Evolutionary conservation across 2,113 vertebrate genomes (phyloP), one percentile per base, ranked within the genome.

Genomic region (Corvus moneduloides): DNA sequence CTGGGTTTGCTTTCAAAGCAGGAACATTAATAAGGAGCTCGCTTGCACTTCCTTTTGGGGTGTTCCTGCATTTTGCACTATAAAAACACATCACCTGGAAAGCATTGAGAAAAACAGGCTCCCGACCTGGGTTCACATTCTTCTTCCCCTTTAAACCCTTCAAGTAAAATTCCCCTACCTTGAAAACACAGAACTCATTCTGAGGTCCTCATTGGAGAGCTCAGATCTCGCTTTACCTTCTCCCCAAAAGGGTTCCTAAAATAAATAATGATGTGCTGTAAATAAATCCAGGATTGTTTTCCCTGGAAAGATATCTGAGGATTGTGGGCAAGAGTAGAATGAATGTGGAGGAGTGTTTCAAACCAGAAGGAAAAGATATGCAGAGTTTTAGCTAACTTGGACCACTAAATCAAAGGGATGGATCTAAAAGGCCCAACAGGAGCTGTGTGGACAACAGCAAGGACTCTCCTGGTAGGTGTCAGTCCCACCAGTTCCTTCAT

Each of bases 281-380:
- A 94, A 96, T 95, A 96, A 95, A 94, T 68, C 83, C 64, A 72
- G 76, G 44, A 68, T 39, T 97, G 73, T 95, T 96, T 94, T 84
- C 76, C 48, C 85, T 96, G 96, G 96, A 97, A 96, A 95, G 79
- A 59, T 90, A 93, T 96, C 95, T 96, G 83, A 97, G 76, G 39
- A 88, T 64, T 55, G 15, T 58, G 67, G 21, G 64, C 55, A 90
- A 75, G 54, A 90, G 73, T 37, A 92, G 69, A 93, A 94, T 56
- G 64, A 84, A 61, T 63, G 73, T 64, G 80, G 49, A 94, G 92
- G 94, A 89, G 80, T 24, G 44, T 75, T 92, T 96, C 61, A 75
- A 91, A 89, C 64, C 79, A 93, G 68, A 86, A 87, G 35, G 73
- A 64, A 68, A 67, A 90, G 68, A 88, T 61, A 73, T 4, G 16